phyloP scores from a whole-genome alignment of 2,797 vertebrate genomes.

The Nannoperca obscura region DNA sequence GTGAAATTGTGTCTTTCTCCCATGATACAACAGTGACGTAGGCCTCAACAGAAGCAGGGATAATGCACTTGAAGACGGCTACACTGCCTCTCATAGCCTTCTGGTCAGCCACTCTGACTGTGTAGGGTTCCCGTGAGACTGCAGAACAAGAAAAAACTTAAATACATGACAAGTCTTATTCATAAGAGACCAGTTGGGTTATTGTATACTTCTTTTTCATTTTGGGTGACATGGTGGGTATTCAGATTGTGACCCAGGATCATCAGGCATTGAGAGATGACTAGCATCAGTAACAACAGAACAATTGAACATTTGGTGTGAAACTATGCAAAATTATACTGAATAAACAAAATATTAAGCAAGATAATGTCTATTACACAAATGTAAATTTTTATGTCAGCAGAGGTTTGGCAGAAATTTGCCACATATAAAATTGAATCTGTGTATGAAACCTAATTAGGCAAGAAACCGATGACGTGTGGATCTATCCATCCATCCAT shows the following conservation, averaged over 20 bases:
- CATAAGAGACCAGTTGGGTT: neutral
- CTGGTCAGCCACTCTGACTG: conserved; percentile 99
- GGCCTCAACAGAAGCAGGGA: conserved; percentile 97
- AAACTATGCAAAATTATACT: neutral
- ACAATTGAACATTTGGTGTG: neutral
- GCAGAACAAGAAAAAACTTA: conserved; percentile 23
- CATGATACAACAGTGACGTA: conserved; percentile 98
- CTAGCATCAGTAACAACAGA: neutral
- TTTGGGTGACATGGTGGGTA: neutral
- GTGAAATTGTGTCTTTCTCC: conserved; percentile 99
- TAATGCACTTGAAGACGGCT: conserved; percentile 99
- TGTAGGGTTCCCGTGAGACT: conserved; percentile 99
- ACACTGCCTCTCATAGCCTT: conserved; percentile 99
- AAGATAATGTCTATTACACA: neutral
- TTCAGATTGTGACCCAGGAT: neutral
- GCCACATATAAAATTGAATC: too few relatives aligned
- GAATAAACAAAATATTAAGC: neutral
- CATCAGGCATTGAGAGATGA: neutral
- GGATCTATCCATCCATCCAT: too few relatives aligned
- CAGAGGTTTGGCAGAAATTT: too few relatives aligned
- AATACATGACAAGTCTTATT: neutral
- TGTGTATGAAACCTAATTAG: neutral
- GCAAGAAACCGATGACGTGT: too few relatives aligned
- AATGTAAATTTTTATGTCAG: neutral
- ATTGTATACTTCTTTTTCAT: neutral